A percentile compares a stretch with the other conserved stretches of the same genome.
These are phyloP conservation scores for Nannoperca obscura DNA, from an alignment of 2,797 vertebrate genomes.

Conservation along the genomic window DNA sequence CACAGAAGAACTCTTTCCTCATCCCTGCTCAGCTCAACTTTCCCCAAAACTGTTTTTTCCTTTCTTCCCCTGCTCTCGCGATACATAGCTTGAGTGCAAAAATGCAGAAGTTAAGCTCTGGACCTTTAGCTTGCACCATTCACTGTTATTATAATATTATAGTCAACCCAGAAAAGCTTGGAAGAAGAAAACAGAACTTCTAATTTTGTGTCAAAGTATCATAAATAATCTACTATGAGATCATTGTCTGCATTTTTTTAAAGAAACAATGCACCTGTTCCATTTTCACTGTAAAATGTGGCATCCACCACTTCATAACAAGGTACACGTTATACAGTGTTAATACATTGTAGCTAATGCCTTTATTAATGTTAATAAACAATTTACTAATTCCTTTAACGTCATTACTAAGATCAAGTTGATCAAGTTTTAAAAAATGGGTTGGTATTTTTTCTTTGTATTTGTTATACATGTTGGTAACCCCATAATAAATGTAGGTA, in stretches of 20 bases:
- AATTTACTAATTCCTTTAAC: neutral
- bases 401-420: neutral
- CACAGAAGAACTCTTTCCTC: slow-evolving; percentile 70
- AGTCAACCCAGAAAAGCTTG: neutral
- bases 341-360: neutral
- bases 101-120: slow-evolving; percentile 46
- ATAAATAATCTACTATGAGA: neutral
- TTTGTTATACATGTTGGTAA: neutral
- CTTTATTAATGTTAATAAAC: neutral
- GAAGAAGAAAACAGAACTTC: neutral
- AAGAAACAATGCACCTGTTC: slow-evolving; percentile 39
- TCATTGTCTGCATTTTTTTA: neutral
- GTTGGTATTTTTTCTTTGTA: neutral
- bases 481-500: neutral
- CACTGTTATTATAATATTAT: neutral
- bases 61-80: slow-evolving; percentile 81
- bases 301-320: neutral
- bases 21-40: slow-evolving; percentile 78
- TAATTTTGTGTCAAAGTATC: neutral
- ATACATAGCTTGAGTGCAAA: slow-evolving; percentile 73
- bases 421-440: neutral
- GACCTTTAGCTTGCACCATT: neutral
- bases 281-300: neutral
- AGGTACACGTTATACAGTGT: neutral
- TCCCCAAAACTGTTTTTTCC: slow-evolving; percentile 68